These are phyloP conservation scores for Notothenia coriiceps DNA, from an alignment of 2,113 vertebrate genomes.

Conservation along the genomic window DNA sequence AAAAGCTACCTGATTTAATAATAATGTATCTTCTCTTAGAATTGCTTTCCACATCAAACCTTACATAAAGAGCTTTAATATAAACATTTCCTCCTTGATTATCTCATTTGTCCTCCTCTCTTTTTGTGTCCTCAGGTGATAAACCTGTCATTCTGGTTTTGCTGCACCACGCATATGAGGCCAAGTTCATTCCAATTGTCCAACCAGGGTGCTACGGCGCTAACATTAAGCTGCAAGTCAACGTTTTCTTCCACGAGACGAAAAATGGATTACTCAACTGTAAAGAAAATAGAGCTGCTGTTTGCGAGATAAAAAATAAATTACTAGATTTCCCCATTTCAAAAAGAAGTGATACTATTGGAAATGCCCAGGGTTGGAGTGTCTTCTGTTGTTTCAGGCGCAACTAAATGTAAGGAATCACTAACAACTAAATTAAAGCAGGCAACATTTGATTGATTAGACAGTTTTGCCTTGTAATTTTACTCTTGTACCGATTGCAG, in stretches of 20 bases:
- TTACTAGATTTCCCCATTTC: background rate
- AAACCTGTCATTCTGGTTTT: conserved; percentile 63
- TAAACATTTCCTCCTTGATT: background rate
- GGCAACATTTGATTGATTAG: background rate
- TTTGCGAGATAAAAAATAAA: rapidly evolving
- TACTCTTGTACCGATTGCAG: too few relatives aligned
- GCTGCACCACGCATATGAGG: conserved; percentile 38
- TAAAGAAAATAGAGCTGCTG: background rate
- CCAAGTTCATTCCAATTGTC: rapidly evolving
- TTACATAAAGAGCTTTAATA: background rate
- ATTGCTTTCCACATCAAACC: background rate
- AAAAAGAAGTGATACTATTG: too few relatives aligned
- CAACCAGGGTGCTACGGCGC: rapidly evolving
- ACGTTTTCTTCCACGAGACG: conserved; percentile 64
- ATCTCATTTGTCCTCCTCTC: rapidly evolving
- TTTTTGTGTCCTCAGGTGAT: conserved; percentile 26
- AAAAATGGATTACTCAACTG: conserved; percentile 18
- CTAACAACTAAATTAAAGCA: background rate
- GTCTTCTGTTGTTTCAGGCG: too few relatives aligned
- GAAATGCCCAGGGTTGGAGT: too few relatives aligned
- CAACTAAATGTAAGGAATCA: background rate
- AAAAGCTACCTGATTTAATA: too few relatives aligned
- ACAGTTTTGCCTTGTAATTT: too few relatives aligned
- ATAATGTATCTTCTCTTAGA: background rate
- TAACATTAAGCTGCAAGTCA: background rate